These are phyloP conservation scores for Mythimna albipuncta DNA, from an alignment of 2,888 invertebrate species.

Conservation along the genomic window DNA sequence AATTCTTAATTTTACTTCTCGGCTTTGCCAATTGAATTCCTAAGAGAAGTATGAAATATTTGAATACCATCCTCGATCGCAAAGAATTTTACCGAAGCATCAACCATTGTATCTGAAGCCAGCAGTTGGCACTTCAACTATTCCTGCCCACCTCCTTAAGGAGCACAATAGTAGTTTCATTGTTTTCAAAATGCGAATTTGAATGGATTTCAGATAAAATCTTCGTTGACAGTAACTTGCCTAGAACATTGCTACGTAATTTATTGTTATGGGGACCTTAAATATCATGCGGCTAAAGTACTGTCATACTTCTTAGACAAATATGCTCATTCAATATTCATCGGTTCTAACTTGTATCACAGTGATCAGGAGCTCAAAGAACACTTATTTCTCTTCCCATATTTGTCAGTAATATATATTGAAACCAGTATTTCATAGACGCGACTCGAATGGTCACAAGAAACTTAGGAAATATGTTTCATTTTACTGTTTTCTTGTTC, in stretches of 20 bases:
- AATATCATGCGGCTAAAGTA: slow-evolving; percentile 34
- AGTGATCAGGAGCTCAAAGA: slow-evolving; percentile 35
- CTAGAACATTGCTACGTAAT: slow-evolving; percentile 57
- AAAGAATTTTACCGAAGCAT: slow-evolving; percentile 66
- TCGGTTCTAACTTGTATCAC: slow-evolving; percentile 38
- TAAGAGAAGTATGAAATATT: slow-evolving; percentile 52
- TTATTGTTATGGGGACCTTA: slow-evolving; percentile 59
- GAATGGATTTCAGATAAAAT: slow-evolving; percentile 81
- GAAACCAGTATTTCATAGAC: slow-evolving; percentile 33
- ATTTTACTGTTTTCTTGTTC: slow-evolving; percentile 21
- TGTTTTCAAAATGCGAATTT: slow-evolving; percentile 79
- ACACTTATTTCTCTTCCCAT: slow-evolving; percentile 45
- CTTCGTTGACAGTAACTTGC: slow-evolving; percentile 72
- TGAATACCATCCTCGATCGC: slow-evolving; percentile 61
- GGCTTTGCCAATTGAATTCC: slow-evolving; percentile 30
- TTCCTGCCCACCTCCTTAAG: slow-evolving; percentile 75
- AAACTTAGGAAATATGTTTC: slow-evolving; percentile 31
- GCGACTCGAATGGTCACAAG: slow-evolving; percentile 13
- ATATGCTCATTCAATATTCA: slow-evolving; percentile 54
- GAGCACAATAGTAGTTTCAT: slow-evolving; percentile 81
- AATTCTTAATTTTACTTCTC: slow-evolving; percentile 29
- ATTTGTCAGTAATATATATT: slow-evolving; percentile 56
- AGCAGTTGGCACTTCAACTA: slow-evolving; percentile 77
- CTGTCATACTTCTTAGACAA: slow-evolving; percentile 46
- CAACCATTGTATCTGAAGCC: slow-evolving; percentile 75